phyloP scores from a whole-genome alignment of 30 jellyfish, hydroid and myxozoan species.

The Morbakka virulenta region DNA sequence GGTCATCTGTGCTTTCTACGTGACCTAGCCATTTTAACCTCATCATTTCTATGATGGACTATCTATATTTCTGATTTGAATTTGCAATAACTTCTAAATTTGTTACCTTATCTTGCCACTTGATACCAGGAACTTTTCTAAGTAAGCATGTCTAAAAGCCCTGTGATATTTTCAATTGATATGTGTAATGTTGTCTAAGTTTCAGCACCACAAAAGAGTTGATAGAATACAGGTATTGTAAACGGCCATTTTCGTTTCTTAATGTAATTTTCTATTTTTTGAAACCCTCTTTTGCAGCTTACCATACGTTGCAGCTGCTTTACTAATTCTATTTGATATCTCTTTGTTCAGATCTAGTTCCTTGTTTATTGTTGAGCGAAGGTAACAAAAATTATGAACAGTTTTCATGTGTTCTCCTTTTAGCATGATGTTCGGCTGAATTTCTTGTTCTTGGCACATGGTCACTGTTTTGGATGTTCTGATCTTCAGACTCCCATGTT shows the following conservation, averaged over 20 bases:
- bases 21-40: too few species aligned
- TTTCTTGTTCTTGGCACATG: conserved; percentile 1
- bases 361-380: conserved; percentile 30
- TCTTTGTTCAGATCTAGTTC: conserved; percentile 15
- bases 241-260: conserved; percentile 22
- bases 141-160: too few species aligned
- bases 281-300: conserved; percentile 36
- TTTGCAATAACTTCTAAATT: too few species aligned
- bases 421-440: conserved; percentile 2
- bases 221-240: conserved; percentile 10
- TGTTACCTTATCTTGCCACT: too few species aligned
- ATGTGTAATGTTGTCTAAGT: too few species aligned
- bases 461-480: conserved; percentile 11
- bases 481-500: too few species aligned
- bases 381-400: conserved; percentile 11
- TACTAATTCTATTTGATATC: conserved; percentile 14
- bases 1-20: too few species aligned
- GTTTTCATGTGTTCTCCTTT: background rate
- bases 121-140: too few species aligned
- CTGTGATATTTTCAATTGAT: too few species aligned
- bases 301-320: conserved; percentile 22
- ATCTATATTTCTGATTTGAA: too few species aligned
- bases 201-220: too few species aligned
- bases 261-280: background rate
- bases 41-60: too few species aligned